Evolutionary conservation across 2,888 invertebrate genomes (phyloP).

Genomic region (Heliconius hortense): DNA sequence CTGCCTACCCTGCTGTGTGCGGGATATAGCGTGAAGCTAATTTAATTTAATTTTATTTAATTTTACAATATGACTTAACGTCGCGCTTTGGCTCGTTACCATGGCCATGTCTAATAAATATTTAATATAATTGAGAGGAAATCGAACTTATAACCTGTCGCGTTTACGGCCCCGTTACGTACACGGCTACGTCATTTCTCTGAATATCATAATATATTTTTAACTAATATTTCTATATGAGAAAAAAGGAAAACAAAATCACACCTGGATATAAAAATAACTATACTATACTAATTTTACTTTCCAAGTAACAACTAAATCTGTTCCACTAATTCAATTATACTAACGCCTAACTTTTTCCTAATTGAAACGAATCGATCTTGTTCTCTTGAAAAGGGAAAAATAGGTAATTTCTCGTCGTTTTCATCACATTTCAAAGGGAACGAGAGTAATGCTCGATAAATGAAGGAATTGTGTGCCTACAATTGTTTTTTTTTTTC

Average conservation of each 20-base stretch:
- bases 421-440: slow-evolving; percentile 32
- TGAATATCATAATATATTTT: too few species aligned
- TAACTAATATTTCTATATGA: neutral
- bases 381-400: slow-evolving; percentile 25
- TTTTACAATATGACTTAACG: neutral
- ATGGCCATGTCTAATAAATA: neutral
- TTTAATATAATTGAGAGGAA: neutral
- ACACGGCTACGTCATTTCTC: too few species aligned
- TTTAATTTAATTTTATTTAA: too few species aligned
- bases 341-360: slow-evolving; percentile 25
- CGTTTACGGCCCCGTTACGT: neutral
- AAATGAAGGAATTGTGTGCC: slow-evolving; percentile 36
- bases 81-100: neutral
- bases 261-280: slow-evolving; percentile 17
- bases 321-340: slow-evolving; percentile 38
- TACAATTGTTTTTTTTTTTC: slow-evolving; percentile 35
- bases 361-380: slow-evolving; percentile 39
- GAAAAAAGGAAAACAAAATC: neutral
- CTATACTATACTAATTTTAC: neutral
- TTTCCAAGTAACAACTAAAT: slow-evolving; percentile 30
- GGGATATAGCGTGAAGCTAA: too few species aligned
- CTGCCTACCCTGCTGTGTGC: too few species aligned
- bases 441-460: slow-evolving; percentile 32
- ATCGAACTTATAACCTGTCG: neutral
- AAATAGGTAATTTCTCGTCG: slow-evolving; percentile 19